These are phyloP conservation scores for Drosophila melanocephala DNA, from an alignment of 2,888 invertebrate species.

Conservation along the genomic window DNA sequence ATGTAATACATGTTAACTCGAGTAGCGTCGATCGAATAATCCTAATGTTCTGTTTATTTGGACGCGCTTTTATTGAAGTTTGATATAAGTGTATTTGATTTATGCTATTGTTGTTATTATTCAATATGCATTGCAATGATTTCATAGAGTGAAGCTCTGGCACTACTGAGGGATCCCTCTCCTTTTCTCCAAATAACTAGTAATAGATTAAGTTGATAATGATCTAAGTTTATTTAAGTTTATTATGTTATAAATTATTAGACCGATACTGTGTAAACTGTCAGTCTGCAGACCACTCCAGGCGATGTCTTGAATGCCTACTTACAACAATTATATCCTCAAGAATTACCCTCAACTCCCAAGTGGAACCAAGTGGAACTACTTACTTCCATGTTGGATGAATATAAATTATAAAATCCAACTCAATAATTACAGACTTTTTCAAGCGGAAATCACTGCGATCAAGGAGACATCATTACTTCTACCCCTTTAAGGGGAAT, in stretches of 20 bases:
- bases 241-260: background rate
- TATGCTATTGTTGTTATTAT: background rate
- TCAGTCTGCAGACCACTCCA: background rate
- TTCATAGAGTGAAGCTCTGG: background rate
- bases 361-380: background rate
- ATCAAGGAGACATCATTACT: background rate
- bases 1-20: background rate
- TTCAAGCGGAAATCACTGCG: background rate
- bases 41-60: background rate
- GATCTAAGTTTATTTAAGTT: background rate
- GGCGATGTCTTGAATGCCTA: too few relatives aligned
- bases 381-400: background rate
- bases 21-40: background rate
- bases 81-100: background rate
- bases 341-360: background rate
- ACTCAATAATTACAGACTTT: too few relatives aligned
- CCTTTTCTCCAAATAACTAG: background rate
- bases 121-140: background rate
- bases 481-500: background rate
- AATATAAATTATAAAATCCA: background rate
- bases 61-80: accelerated
- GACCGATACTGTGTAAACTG: background rate
- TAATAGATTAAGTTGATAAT: background rate
- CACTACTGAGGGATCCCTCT: background rate
- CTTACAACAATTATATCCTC: too few relatives aligned